Evolutionary conservation across 2,888 invertebrate genomes (phyloP).

Genomic region (Palloptera scutellata): DNA sequence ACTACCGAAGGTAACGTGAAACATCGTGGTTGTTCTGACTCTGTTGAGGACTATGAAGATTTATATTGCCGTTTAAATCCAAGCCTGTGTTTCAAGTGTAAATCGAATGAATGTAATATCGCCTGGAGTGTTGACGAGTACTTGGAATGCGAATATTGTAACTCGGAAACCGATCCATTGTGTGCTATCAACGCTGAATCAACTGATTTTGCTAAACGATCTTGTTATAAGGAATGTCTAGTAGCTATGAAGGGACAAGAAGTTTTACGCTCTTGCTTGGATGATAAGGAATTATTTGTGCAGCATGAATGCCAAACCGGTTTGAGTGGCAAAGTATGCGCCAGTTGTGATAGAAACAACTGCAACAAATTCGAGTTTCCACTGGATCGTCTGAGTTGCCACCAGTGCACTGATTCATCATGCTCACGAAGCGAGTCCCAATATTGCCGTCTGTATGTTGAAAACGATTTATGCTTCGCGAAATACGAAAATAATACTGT

Average conservation of each 20-base stretch:
- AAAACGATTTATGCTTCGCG: constrained; percentile 54
- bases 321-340: constrained; percentile 42
- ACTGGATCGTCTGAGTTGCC: constrained; percentile 50
- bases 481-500: constrained; percentile 49
- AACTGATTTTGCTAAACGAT: constrained; percentile 40
- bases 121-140: constrained; percentile 49
- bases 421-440: constrained; percentile 44
- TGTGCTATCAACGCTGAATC: constrained; percentile 46
- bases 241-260: constrained; percentile 46
- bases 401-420: constrained; percentile 46
- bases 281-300: constrained; percentile 53
- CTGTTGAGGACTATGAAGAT: constrained; percentile 57
- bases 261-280: constrained; percentile 56
- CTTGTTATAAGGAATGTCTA: constrained; percentile 55
- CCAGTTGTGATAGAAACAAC: constrained; percentile 38
- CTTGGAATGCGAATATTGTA: constrained; percentile 52
- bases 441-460: constrained; percentile 45
- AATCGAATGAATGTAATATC: constrained; percentile 59
- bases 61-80: constrained; percentile 52
- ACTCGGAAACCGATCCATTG: constrained; percentile 42
- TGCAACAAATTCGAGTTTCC: constrained; percentile 56
- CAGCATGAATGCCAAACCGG: constrained; percentile 46
- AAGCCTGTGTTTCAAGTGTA: constrained; percentile 50
- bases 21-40: constrained; percentile 54
- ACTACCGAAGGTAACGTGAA: constrained; percentile 46